phyloP scores from a whole-genome alignment of 2,888 invertebrate species.

The Drosophila nigricruria region DNA sequence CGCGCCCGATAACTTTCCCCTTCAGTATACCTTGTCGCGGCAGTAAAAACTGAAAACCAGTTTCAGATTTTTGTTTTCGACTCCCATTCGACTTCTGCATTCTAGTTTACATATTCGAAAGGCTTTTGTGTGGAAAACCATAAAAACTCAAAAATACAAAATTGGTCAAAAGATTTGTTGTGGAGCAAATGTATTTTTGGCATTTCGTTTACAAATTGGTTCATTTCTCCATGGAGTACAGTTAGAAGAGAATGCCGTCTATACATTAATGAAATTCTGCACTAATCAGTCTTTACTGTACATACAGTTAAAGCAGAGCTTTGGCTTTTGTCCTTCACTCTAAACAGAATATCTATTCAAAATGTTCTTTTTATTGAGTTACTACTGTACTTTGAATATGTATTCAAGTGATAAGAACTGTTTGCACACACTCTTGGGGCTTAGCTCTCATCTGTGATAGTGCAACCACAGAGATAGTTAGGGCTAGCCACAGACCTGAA shows the following conservation, averaged over 20 bases:
- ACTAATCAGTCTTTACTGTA: neutral
- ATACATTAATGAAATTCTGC: slow-evolving; percentile 1
- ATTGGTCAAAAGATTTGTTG: slow-evolving; percentile 5
- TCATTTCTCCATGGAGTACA: slow-evolving; percentile 29
- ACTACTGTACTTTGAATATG: neutral
- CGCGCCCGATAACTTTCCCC: slow-evolving; percentile 50
- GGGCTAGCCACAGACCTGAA: slow-evolving; percentile 13
- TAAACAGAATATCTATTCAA: neutral
- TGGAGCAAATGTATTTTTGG: slow-evolving; percentile 36
- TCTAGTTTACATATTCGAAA: slow-evolving; percentile 57
- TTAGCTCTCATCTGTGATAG: slow-evolving; percentile 34
- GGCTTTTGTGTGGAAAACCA: slow-evolving; percentile 21
- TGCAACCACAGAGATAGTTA: slow-evolving; percentile 22
- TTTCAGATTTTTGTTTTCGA: slow-evolving; percentile 27
- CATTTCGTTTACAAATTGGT: slow-evolving; percentile 23
- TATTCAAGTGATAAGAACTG: slow-evolving; percentile 37
- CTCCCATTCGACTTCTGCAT: slow-evolving; percentile 37
- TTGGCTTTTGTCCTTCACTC: neutral
- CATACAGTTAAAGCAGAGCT: neutral
- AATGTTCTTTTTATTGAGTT: neutral
- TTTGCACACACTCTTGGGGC: slow-evolving; percentile 3
- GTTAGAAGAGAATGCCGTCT: slow-evolving; percentile 43
- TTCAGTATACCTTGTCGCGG: slow-evolving; percentile 38
- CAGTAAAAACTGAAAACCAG: slow-evolving; percentile 21
- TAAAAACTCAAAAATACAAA: slow-evolving; percentile 1